phyloP scores from a whole-genome alignment of 64 coral and sea anemone species.

The Montipora cactus region DNA sequence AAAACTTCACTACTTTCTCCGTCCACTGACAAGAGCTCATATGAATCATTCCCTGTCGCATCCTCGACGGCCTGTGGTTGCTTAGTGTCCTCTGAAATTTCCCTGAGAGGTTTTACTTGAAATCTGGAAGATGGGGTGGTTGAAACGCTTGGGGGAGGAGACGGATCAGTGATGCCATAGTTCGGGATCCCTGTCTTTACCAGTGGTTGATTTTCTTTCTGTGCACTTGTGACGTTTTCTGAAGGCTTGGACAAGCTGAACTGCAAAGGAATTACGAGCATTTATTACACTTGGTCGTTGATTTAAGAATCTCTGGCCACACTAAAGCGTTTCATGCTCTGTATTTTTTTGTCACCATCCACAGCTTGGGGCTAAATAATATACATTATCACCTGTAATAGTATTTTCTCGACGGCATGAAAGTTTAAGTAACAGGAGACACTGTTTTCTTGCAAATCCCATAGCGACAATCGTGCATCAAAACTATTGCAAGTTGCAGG shows the following conservation, averaged over 20 bases:
- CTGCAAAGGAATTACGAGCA: not conserved
- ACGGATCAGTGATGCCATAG: constrained; percentile 20
- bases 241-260: not conserved
- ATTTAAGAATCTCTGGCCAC: no score
- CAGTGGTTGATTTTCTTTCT: constrained; percentile 24
- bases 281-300: no score
- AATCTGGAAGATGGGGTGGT: constrained; percentile 9
- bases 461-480: no score
- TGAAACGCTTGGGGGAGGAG: constrained; percentile 1
- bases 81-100: not conserved
- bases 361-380: no score
- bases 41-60: not conserved
- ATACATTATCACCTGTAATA: no score
- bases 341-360: no score
- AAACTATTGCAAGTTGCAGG: no score
- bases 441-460: no score
- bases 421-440: no score
- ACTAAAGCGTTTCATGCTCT: no score
- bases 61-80: not conserved
- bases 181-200: not conserved
- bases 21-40: not conserved
- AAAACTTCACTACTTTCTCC: constrained; percentile 8
- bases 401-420: no score
- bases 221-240: not conserved
- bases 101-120: not conserved